phyloP scores from a whole-genome alignment of 2,888 invertebrate species.

The Oligia latruncula region DNA sequence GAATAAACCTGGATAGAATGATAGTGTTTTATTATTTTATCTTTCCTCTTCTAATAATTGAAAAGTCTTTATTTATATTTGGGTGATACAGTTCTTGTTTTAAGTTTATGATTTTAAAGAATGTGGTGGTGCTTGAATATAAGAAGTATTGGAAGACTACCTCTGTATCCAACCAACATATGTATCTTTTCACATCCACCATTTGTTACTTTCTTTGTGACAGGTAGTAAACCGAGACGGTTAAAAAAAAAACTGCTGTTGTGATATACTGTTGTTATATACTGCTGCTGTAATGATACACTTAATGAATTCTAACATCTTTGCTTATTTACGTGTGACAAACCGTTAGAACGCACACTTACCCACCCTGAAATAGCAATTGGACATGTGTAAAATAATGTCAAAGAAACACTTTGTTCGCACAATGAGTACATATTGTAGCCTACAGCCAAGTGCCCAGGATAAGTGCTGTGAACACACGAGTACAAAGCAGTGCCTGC shows the following conservation, averaged over 20 bases:
- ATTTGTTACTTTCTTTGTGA: not conserved
- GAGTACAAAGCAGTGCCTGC: slow-evolving; percentile 15
- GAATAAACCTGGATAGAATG: not conserved
- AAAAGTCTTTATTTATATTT: not conserved
- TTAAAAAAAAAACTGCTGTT: not conserved
- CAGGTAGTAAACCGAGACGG: not conserved
- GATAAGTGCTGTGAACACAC: slow-evolving; percentile 18
- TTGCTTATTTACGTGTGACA: not conserved
- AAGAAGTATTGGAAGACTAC: not conserved
- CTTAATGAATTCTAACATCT: not conserved
- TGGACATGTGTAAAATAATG: slow-evolving; percentile 21
- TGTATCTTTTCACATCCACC: not conserved
- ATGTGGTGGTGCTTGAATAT: not conserved
- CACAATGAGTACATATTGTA: not conserved
- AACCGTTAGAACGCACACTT: not conserved
- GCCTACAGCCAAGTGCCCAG: not conserved
- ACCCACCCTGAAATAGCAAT: slow-evolving; percentile 4
- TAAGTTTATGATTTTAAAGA: not conserved
- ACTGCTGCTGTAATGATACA: too few species aligned
- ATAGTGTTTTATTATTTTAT: slow-evolving; percentile 29
- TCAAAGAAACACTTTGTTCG: slow-evolving; percentile 15
- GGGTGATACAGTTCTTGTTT: not conserved
- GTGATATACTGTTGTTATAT: not conserved
- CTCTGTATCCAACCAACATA: not conserved
- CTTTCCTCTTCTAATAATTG: not conserved